phyloP scores from a whole-genome alignment of 2,113 vertebrate genomes.

The Tachysurus fulvidraco region DNA sequence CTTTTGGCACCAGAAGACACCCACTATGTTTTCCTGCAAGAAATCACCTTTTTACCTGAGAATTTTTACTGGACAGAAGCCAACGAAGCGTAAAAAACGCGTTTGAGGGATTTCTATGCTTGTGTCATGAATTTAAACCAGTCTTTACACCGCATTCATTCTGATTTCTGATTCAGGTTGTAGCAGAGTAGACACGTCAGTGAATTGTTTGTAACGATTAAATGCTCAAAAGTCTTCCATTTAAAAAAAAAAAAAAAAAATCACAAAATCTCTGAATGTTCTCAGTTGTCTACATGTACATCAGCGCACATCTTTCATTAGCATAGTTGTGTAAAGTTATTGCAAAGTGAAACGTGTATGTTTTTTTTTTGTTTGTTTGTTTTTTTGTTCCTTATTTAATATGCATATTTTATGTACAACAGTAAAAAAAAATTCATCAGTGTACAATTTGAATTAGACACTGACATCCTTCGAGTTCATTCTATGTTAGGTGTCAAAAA shows the following conservation, averaged over 20 bases:
- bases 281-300: constrained; percentile 44
- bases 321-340: constrained; percentile 53
- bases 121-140: background rate
- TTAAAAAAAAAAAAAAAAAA: background rate
- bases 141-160: background rate
- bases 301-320: constrained; percentile 45
- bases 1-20: constrained; percentile 36
- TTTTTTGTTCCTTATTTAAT: constrained; percentile 46
- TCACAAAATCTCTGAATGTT: constrained; percentile 27
- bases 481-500: constrained; percentile 40
- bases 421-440: constrained; percentile 18
- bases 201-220: constrained; percentile 9
- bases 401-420: constrained; percentile 48
- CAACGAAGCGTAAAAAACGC: constrained; percentile 11
- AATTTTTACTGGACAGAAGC: constrained; percentile 24
- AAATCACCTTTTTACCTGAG: constrained; percentile 43
- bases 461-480: constrained; percentile 34
- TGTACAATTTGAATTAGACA: constrained; percentile 32
- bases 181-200: constrained; percentile 40
- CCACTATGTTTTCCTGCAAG: background rate
- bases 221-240: constrained; percentile 48
- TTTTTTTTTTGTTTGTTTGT: constrained; percentile 45
- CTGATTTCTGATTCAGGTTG: constrained; percentile 38
- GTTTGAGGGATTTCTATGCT: constrained; percentile 3
- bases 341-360: constrained; percentile 53